Evolutionary conservation across 2,888 invertebrate species (phyloP), one percentile per base, ranked within the genome.

Genomic region (Tenthredo mesomela): DNA sequence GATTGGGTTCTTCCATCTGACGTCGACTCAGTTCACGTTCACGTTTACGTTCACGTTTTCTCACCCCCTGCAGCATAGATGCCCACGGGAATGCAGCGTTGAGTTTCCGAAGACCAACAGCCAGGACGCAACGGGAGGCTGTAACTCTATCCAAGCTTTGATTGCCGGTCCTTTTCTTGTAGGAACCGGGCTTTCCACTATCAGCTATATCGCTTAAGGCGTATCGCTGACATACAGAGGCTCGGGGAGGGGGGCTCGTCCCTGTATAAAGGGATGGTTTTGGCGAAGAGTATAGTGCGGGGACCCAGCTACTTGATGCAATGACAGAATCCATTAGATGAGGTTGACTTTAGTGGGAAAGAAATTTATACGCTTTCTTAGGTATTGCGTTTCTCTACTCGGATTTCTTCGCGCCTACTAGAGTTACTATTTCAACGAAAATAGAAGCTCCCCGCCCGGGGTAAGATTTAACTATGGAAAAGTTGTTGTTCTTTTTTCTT

Each of bases 311-410:
- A 21, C 40, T 15, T 43, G 80, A 80, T 61, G 61, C 87, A 87
- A 86, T 89, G 91, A 91, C 90, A 89, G 90, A 89, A 89, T 91
- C 91, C 91, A 91, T 91, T 91, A 91, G 90, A 90, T 89, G 88
- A 88, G 89, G 91, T 91, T 91, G 91, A 90, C 91, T 91, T 88
- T 82, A 61, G 80, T 25, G 21, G 61, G 40, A 37, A 29, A 80
- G 80, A 61, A 61, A 37, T 50, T 40, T 40, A 80, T 37, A 80
- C 61, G 40, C 61, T 21, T 33, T 37, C 80, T 21, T 40, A 21
- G 21, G 80, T 58, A 37, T 80, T 40, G 40, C 40, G 61, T 80
- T 61, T 58, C 80, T 40, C 21, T 25, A 21, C 58, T 80, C 50
- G 10, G 77, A 15, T 40, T 54, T 47, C 54, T 77, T 77, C 33